Evolutionary conservation across 2,113 vertebrate species (phyloP).

Genomic region (Oryzias javanicus): DNA sequence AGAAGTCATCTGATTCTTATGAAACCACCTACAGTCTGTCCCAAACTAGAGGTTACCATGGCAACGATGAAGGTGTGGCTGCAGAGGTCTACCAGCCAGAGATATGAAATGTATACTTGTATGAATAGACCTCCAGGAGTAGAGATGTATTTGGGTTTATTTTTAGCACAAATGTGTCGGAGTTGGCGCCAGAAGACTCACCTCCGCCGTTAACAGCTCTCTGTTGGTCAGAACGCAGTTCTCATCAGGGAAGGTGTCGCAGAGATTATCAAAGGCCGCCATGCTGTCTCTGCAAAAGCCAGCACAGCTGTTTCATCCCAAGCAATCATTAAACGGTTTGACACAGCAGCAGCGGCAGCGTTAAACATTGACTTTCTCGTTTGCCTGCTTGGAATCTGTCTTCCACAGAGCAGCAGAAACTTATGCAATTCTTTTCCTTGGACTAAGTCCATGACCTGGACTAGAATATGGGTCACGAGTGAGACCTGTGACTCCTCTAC

Average conservation of each 20-base stretch:
- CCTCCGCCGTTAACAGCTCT: constrained; percentile 80
- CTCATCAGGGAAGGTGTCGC: constrained; percentile 86
- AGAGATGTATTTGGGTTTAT: no score
- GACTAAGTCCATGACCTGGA: constrained; percentile 5
- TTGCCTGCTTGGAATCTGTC: background rate
- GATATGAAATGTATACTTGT: no score
- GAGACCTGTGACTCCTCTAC: background rate
- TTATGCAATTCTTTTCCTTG: constrained; percentile 8
- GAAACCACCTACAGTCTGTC: no score
- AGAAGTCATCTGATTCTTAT: no score
- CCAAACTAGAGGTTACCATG: no score
- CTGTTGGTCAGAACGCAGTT: constrained; percentile 82
- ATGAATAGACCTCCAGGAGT: no score
- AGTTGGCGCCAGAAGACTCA: constrained; percentile 33
- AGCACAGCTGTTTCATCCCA: background rate
- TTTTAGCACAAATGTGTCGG: no score
- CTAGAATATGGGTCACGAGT: constrained; percentile 10
- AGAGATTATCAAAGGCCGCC: constrained; percentile 80
- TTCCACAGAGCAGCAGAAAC: constrained; percentile 5
- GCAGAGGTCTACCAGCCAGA: no score
- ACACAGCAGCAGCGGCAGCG: background rate
- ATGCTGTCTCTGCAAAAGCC: constrained; percentile 74
- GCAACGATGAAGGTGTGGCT: no score
- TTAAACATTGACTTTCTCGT: constrained; percentile 5
- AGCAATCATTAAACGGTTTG: constrained; percentile 3